Evolutionary conservation across 2,797 vertebrate species (phyloP), one percentile per base, ranked within the genome.

Genomic region (Pterois miles): DNA sequence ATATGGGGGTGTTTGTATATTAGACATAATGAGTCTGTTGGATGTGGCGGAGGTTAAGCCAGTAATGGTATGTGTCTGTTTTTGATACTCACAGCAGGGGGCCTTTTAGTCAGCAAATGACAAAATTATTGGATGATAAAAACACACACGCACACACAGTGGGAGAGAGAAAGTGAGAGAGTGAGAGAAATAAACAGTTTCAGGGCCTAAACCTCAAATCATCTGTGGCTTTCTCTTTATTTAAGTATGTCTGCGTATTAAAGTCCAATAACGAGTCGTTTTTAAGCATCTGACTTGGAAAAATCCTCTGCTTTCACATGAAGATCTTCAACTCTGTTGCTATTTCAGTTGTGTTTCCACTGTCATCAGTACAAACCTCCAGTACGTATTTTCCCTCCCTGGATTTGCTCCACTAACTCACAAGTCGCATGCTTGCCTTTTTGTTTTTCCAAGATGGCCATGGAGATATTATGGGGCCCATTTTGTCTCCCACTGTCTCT

Each of bases 311-410:
- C 76, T 85, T 82, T 91, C 65, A 85, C 83, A 78, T 13, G 62
- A 85, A 80, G 71, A 70, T 76, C 59, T 73, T 72, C 69, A 83
- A 83, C 80, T 84, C 72, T 70, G 69, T 71, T 81, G 72, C 88
- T 90, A 79, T 88, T 90, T 92, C 68, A 76, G 78, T 87, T 89
- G 86, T 91, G 92, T 92, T 94, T 92, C 93, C 91, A 90, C 85
- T 87, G 82, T 84, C 86, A 80, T 88, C 81, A 65, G 81, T 84
- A 73, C 74, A 88, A 89, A 85, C 67, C 88, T 90, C 80, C 84
- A 84, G 86, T 80, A 84, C 73, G 66, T 77, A 86, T 88, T 91
- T 91, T 81, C 90, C 87, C 84, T 86, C 77, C 72, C 81, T 89
- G 88, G 88, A 91, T 86, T 84, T 79, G 73, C 86, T 91, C 86